These are phyloP conservation scores for Bergia sp. DNA, from an alignment of 92 coral and sea anemone genomes.

Conservation along the genomic window DNA sequence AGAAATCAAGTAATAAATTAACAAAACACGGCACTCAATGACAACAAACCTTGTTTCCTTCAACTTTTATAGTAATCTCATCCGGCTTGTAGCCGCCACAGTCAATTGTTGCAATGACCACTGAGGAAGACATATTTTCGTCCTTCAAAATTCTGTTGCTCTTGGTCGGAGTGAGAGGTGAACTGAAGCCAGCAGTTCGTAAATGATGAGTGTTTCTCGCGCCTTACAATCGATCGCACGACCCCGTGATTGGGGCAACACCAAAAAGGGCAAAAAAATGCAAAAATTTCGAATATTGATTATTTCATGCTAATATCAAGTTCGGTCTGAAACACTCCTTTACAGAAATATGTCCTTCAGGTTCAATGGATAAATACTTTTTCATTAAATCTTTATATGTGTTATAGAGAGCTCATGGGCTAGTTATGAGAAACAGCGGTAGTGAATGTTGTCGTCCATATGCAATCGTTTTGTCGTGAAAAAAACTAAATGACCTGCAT, in stretches of 20 bases:
- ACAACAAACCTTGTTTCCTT: constrained; percentile 65
- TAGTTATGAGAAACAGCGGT: neutral
- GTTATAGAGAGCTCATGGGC: too few relatives aligned
- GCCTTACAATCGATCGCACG: neutral
- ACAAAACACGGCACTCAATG: neutral
- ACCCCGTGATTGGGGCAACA: constrained; percentile 10
- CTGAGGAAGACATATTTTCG: constrained; percentile 37
- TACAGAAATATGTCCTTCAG: neutral
- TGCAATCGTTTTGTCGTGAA: neutral
- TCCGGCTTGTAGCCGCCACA: constrained; percentile 92
- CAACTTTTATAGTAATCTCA: constrained; percentile 88
- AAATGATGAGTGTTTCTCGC: neutral
- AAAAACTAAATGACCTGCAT: neutral
- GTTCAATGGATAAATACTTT: neutral
- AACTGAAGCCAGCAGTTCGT: neutral
- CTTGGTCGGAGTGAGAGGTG: neutral
- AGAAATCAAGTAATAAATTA: neutral
- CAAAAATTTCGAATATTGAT: constrained; percentile 14
- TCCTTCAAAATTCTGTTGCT: constrained; percentile 13
- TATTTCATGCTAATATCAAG: constrained; percentile 18
- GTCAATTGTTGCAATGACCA: constrained; percentile 77
- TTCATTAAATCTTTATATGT: neutral
- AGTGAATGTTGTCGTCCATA: neutral
- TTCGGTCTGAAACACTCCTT: neutral
- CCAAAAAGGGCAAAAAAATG: constrained; percentile 47